A percentile compares a stretch with the other conserved stretches of the same genome.
These are phyloP conservation scores for human DNA, from an alignment of 2,113 vertebrate species.

Conservation along the genomic window GRCh38 chr4:33429501-33430000, in stretches of 20 bases:
- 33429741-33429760: background rate
- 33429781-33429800: background rate
- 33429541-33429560: background rate
- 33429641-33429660: background rate
- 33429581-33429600: background rate
- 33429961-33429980: background rate
- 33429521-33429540: accelerated
- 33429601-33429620: background rate
- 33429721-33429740: background rate
- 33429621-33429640: background rate
- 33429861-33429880: background rate
- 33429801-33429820: background rate
- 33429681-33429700: too few species aligned
- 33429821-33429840: background rate
- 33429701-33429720: background rate
- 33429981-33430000: background rate
- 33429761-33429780: background rate
- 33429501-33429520: background rate
- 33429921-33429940: background rate
- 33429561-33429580: background rate
- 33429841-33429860: background rate
- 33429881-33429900: background rate
- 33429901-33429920: background rate
- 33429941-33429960: background rate
- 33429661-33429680: too few species aligned